phyloP scores from a whole-genome alignment of 2,113 vertebrate species.

The Nestor notabilis region DNA sequence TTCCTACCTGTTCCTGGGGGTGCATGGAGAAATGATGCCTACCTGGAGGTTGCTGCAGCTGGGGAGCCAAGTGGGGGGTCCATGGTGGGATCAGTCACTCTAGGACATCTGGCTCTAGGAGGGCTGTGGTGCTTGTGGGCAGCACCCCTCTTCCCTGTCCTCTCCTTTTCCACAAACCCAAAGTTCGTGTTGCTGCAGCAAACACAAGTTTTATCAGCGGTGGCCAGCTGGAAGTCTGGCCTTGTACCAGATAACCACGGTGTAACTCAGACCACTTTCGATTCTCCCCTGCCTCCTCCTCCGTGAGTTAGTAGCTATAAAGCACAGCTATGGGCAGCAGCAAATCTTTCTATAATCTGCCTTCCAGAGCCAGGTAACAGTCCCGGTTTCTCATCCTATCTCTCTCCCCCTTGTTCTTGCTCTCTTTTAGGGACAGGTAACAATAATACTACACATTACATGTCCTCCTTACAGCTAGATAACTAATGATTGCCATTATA shows the following conservation, averaged over 20 bases:
- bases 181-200: accelerated
- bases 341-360: slow-evolving; percentile 14
- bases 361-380: neutral
- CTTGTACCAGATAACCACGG: neutral
- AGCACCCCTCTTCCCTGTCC: neutral
- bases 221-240: neutral
- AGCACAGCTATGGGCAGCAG: neutral
- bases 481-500: slow-evolving; percentile 41
- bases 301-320: neutral
- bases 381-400: neutral
- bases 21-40: neutral
- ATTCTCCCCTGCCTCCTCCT: neutral
- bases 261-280: neutral
- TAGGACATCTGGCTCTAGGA: neutral
- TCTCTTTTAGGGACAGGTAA: neutral
- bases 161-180: neutral
- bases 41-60: neutral
- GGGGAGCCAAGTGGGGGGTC: neutral
- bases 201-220: neutral
- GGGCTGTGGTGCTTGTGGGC: neutral
- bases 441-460: slow-evolving; percentile 43
- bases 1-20: neutral
- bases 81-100: accelerated
- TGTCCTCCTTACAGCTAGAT: slow-evolving; percentile 4
- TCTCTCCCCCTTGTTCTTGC: neutral